Evolutionary conservation across 2,888 invertebrate genomes (phyloP).

Genomic region (Aphidius colemani): DNA sequence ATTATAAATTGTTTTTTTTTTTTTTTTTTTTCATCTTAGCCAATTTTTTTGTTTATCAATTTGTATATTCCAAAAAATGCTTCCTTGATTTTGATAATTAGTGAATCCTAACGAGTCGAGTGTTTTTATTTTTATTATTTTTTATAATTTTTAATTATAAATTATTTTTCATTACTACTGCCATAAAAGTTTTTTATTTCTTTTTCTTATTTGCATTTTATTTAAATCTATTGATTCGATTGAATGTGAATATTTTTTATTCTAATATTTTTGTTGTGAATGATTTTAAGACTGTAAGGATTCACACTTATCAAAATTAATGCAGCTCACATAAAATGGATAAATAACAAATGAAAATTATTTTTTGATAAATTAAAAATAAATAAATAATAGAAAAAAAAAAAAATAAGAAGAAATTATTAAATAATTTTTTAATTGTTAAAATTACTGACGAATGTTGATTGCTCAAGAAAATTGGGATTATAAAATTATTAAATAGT

Average conservation of each 20-base stretch:
- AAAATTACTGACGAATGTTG: too few relatives aligned
- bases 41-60: slow-evolving; percentile 17
- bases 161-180: slow-evolving; percentile 20
- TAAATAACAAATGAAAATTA: not conserved
- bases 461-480: too few relatives aligned
- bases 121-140: slow-evolving; percentile 4
- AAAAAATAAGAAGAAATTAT: not conserved
- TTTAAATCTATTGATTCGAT: slow-evolving; percentile 46
- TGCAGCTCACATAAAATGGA: slow-evolving; percentile 29
- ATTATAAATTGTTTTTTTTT: not conserved
- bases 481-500: too few relatives aligned
- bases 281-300: slow-evolving; percentile 37
- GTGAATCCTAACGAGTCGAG: slow-evolving; percentile 47
- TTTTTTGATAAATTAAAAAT: not conserved
- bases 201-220: slow-evolving; percentile 41
- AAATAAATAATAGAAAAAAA: not conserved
- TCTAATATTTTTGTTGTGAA: slow-evolving; percentile 23
- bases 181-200: slow-evolving; percentile 29
- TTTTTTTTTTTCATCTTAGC: slow-evolving; percentile 9
- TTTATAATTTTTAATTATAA: slow-evolving; percentile 12
- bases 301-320: slow-evolving; percentile 59
- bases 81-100: slow-evolving; percentile 55
- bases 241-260: slow-evolving; percentile 36
- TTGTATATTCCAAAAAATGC: slow-evolving; percentile 24
- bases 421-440: too few relatives aligned